phyloP scores from a whole-genome alignment of 2,797 vertebrate genomes.

The Mormyrus hasselquistii region DNA sequence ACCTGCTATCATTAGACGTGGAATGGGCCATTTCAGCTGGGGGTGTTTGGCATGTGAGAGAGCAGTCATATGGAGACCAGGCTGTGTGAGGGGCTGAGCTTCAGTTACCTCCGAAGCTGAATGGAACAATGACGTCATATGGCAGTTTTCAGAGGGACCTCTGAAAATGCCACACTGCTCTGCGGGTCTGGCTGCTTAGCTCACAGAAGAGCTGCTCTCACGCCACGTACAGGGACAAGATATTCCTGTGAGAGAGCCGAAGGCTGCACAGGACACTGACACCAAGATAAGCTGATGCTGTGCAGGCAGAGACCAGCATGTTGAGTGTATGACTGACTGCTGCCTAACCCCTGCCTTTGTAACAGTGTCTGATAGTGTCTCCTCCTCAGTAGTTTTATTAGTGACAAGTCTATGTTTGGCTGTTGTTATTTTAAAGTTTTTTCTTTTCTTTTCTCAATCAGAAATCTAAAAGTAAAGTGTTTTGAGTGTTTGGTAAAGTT shows the following conservation, averaged over 20 bases:
- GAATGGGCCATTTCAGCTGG: constrained; percentile 4
- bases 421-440: constrained; percentile 25
- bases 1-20: not conserved
- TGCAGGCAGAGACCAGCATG: constrained; percentile 22
- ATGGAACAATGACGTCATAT: constrained; percentile 12
- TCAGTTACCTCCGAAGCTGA: not conserved
- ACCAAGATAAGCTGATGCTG: constrained; percentile 25
- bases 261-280: constrained; percentile 24
- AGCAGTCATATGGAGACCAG: not conserved
- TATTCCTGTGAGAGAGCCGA: constrained; percentile 18
- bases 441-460: constrained; percentile 51
- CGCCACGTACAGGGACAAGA: not conserved
- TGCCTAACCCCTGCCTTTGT: constrained; percentile 25
- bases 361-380: constrained; percentile 34
- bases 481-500: constrained; percentile 72
- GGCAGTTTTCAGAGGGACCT: not conserved
- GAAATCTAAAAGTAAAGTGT: constrained; percentile 58
- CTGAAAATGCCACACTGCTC: not conserved
- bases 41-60: not conserved
- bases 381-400: constrained; percentile 34
- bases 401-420: constrained; percentile 37
- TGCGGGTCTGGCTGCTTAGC: constrained; percentile 29
- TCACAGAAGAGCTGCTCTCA: constrained; percentile 28
- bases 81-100: not conserved
- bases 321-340: constrained; percentile 8